phyloP scores from a whole-genome alignment of 2,797 vertebrate genomes.

The Masticophis lateralis region DNA sequence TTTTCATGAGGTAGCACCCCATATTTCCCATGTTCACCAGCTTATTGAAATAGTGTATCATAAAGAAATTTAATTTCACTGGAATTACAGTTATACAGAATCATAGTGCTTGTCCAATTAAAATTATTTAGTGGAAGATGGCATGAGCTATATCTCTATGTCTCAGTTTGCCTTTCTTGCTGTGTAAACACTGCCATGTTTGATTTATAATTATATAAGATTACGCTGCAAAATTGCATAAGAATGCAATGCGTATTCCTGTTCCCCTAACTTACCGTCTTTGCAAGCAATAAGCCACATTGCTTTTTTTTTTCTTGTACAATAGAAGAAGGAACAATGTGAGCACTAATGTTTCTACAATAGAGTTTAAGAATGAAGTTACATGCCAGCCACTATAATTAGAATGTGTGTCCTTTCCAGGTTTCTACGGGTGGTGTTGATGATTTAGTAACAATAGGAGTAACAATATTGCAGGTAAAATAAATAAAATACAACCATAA shows the following conservation, averaged over 20 bases:
- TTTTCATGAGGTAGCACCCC: slow-evolving; percentile 38
- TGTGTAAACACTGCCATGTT: slow-evolving; percentile 59
- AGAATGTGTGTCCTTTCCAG: slow-evolving; percentile 8
- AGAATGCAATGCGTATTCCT: slow-evolving; percentile 54
- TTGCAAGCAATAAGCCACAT: slow-evolving; percentile 54
- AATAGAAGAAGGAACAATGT: slow-evolving; percentile 28
- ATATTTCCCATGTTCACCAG: slow-evolving; percentile 43
- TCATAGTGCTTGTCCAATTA: slow-evolving; percentile 65
- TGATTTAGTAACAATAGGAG: neutral
- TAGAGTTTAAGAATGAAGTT: neutral
- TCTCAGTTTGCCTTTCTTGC: slow-evolving; percentile 59
- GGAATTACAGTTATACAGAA: slow-evolving; percentile 64
- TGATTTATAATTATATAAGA: slow-evolving; percentile 65
- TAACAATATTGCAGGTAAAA: neutral
- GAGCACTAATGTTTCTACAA: slow-evolving; percentile 12
- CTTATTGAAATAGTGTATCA: slow-evolving; percentile 59
- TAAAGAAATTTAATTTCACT: slow-evolving; percentile 65
- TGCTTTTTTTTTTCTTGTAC: slow-evolving; percentile 11
- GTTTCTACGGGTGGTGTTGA: slow-evolving; percentile 25
- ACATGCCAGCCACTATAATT: neutral
- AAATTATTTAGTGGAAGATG: slow-evolving; percentile 62
- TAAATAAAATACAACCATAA: neutral
- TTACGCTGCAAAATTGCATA: slow-evolving; percentile 62
- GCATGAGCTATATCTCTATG: slow-evolving; percentile 59
- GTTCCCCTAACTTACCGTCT: slow-evolving; percentile 30